Evolutionary conservation across 2,113 vertebrate genomes (phyloP).

Genomic region (Lepisosteus osseus): DNA sequence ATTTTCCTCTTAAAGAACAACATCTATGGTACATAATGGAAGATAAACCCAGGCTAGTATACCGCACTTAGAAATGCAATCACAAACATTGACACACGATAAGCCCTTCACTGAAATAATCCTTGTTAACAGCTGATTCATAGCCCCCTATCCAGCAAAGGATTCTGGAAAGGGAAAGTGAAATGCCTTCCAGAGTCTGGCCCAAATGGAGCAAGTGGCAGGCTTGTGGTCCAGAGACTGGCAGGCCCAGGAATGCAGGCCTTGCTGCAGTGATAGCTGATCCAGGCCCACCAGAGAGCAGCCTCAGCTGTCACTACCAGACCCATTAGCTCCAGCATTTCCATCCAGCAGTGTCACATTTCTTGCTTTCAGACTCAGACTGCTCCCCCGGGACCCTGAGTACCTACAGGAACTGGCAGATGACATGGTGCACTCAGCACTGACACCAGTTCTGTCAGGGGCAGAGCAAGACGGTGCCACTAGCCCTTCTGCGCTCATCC

Average conservation of each 20-base stretch:
- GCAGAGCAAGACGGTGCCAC: neutral
- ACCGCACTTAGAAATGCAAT: too few relatives aligned
- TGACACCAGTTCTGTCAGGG: neutral
- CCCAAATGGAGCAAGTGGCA: neutral
- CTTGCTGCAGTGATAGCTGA: neutral
- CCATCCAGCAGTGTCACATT: neutral
- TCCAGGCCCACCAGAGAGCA: neutral
- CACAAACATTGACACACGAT: too few relatives aligned
- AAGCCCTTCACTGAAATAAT: too few relatives aligned
- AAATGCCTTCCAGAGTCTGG: neutral
- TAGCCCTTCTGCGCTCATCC: neutral
- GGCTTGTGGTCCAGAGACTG: neutral
- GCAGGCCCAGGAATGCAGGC: neutral
- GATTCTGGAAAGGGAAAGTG: neutral
- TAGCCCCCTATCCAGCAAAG: neutral
- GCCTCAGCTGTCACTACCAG: constrained; percentile 9
- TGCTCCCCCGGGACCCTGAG: neutral
- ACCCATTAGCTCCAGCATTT: neutral
- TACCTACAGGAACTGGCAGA: neutral
- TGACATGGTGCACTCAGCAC: neutral
- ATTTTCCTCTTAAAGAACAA: too few relatives aligned
- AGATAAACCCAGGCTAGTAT: too few relatives aligned
- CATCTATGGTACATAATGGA: too few relatives aligned
- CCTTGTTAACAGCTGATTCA: too few relatives aligned
- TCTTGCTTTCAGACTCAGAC: neutral